Conservation (phyloP, 1,140 invertebrate species). For the Tetramorium simillimum region DNA sequence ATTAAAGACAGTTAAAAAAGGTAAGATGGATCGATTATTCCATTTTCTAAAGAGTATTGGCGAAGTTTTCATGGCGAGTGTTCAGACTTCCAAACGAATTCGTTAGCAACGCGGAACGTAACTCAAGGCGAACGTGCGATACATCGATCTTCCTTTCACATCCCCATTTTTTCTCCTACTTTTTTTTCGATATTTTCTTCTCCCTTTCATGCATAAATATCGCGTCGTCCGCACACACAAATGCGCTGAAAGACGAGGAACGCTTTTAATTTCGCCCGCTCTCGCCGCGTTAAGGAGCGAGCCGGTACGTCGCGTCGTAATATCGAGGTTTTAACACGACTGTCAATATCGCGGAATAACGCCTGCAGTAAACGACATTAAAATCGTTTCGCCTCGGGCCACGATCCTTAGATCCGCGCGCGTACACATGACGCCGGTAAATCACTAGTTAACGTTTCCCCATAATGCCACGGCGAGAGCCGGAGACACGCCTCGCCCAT, state of each 20-base stretch:
- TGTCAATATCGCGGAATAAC: conserved; percentile 70
- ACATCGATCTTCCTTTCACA: conserved; percentile 43
- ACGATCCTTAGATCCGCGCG: conserved; percentile 44
- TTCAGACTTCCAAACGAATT: conserved; percentile 54
- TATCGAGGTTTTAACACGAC: conserved; percentile 61
- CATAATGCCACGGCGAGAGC: conserved; percentile 71
- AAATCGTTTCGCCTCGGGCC: conserved; percentile 48
- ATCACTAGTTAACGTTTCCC: conserved; percentile 77
- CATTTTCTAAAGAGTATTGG: conserved; percentile 5
- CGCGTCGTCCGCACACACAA: not conserved
- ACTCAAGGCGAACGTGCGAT: conserved; percentile 7
- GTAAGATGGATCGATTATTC: conserved; percentile 39
- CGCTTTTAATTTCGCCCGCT: conserved; percentile 47
- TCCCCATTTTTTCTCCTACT: not conserved
- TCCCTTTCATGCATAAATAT: conserved; percentile 38
- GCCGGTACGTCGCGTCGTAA: conserved; percentile 32
- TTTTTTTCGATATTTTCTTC: not conserved
- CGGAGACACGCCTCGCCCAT: conserved; percentile 78
- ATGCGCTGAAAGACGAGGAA: conserved; percentile 18
- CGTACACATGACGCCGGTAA: conserved; percentile 74
- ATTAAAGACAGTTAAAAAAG: not conserved
- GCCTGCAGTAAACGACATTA: conserved; percentile 58
- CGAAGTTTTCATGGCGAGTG: not conserved
- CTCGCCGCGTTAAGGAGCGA: conserved; percentile 33
- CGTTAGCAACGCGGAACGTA: conserved; percentile 40